A percentile compares a stretch with the other conserved stretches of the same genome.
phyloP scores from a whole-genome alignment of 37 sponge, comb jelly and placozoan genomes.

The Petrosia ficiformis region DNA sequence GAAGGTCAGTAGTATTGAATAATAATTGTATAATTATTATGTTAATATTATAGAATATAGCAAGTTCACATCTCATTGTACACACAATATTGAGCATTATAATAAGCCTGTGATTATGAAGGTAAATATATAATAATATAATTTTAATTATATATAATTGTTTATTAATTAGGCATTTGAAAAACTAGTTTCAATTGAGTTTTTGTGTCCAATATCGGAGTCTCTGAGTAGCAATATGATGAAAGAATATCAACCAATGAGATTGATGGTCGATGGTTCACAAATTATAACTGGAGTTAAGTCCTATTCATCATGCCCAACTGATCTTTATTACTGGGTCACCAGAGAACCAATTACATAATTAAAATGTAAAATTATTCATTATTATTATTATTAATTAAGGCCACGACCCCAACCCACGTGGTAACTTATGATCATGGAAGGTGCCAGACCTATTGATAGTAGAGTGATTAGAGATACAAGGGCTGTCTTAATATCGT shows the following conservation, averaged over 20 bases:
- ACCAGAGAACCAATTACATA: too few species aligned
- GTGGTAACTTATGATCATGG: too few species aligned
- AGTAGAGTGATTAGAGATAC: too few species aligned
- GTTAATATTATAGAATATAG: slow-evolving; percentile 50
- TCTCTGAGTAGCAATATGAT: background rate
- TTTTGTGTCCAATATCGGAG: slow-evolving; percentile 39
- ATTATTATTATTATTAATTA: too few species aligned
- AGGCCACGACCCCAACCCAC: too few species aligned
- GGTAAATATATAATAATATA: slow-evolving; percentile 15
- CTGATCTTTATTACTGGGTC: slow-evolving; percentile 36
- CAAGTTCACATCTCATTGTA: slow-evolving; percentile 34
- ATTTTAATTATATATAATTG: background rate
- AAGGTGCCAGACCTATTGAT: too few species aligned
- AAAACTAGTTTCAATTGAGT: slow-evolving; percentile 35
- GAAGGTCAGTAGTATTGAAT: background rate
- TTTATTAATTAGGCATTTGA: slow-evolving; percentile 67
- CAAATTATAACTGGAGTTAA: slow-evolving; percentile 40
- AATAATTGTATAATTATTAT: background rate
- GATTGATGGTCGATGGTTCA: slow-evolving; percentile 24
- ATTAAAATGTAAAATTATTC: too few species aligned
- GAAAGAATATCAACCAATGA: slow-evolving; percentile 57
- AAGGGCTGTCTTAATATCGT: too few species aligned
- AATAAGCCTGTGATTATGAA: slow-evolving; percentile 62
- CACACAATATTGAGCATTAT: slow-evolving; percentile 33
- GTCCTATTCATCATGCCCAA: slow-evolving; percentile 67